Conservation (phyloP, 1,140 invertebrate species). For the Drosophila jambulina region DNA sequence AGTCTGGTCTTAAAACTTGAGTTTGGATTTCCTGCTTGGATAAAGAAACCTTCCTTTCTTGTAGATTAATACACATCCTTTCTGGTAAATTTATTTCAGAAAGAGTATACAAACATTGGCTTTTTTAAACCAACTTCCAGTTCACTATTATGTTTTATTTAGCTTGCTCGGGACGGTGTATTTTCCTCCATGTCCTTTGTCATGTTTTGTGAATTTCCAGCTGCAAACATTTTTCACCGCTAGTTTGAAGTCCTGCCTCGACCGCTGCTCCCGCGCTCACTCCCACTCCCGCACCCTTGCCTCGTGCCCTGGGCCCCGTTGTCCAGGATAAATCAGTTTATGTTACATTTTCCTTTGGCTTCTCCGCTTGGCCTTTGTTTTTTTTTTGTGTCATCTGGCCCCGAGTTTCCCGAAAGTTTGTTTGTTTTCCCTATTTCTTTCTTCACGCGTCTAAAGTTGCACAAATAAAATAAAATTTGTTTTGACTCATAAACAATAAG, state of each 20-base stretch:
- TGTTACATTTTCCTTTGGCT: conserved; percentile 47
- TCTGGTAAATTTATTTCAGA: not conserved
- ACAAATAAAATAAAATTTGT: conserved; percentile 54
- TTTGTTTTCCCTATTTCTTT: conserved; percentile 31
- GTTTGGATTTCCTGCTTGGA: fast-evolving
- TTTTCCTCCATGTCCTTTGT: conserved; percentile 48
- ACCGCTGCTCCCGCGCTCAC: no score
- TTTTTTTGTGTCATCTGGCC: conserved; percentile 10
- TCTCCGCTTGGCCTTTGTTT: conserved; percentile 10
- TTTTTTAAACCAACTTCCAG: no score
- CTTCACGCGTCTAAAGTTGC: conserved; percentile 50
- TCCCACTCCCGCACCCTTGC: not conserved
- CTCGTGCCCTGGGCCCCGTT: not conserved
- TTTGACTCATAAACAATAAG: conserved; percentile 56
- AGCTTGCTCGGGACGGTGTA: conserved; percentile 12
- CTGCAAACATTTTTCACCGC: conserved; percentile 54
- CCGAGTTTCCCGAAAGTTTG: conserved; percentile 17
- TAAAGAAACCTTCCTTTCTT: not conserved
- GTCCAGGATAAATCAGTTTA: conserved; percentile 45
- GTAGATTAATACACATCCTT: not conserved
- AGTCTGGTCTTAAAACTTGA: not conserved
- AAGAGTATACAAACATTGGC: not conserved
- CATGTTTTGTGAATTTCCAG: conserved; percentile 43
- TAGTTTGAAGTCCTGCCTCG: conserved; percentile 24
- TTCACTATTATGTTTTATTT: conserved; percentile 44